These are phyloP conservation scores for Myripristis jacobus DNA, from an alignment of 2,797 vertebrate species.

Conservation along the genomic window DNA sequence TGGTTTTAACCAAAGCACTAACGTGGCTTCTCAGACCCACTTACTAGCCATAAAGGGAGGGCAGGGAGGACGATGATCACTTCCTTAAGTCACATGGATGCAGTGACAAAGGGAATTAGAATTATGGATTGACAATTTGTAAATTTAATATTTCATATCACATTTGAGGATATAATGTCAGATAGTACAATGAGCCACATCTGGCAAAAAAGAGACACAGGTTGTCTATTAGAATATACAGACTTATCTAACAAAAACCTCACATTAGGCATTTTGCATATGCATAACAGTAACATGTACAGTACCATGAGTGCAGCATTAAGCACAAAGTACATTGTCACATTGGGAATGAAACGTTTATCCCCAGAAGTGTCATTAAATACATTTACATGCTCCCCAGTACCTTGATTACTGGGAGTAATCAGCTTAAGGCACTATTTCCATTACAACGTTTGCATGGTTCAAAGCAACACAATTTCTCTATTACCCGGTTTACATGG, in stretches of 20 bases:
- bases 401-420: too few species aligned
- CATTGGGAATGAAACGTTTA: too few species aligned
- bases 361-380: too few species aligned
- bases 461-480: too few species aligned
- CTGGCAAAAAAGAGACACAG: not conserved
- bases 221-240: not conserved
- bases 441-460: too few species aligned
- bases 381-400: too few species aligned
- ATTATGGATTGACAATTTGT: slow-evolving; percentile 23
- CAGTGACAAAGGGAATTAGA: slow-evolving; percentile 8
- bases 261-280: not conserved
- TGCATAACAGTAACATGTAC: not conserved
- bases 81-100: not conserved
- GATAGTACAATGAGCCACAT: not conserved
- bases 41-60: slow-evolving; percentile 26
- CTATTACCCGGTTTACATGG: too few species aligned
- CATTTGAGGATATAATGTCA: not conserved
- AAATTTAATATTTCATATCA: slow-evolving; percentile 11
- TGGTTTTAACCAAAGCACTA: slow-evolving; percentile 38
- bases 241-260: not conserved
- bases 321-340: too few species aligned
- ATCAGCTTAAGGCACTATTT: too few species aligned
- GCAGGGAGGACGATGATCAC: not conserved
- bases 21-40: slow-evolving; percentile 43
- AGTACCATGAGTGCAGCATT: not conserved